These are phyloP conservation scores for Geotria australis DNA, from an alignment of 2,797 vertebrate genomes.

Conservation along the genomic window DNA sequence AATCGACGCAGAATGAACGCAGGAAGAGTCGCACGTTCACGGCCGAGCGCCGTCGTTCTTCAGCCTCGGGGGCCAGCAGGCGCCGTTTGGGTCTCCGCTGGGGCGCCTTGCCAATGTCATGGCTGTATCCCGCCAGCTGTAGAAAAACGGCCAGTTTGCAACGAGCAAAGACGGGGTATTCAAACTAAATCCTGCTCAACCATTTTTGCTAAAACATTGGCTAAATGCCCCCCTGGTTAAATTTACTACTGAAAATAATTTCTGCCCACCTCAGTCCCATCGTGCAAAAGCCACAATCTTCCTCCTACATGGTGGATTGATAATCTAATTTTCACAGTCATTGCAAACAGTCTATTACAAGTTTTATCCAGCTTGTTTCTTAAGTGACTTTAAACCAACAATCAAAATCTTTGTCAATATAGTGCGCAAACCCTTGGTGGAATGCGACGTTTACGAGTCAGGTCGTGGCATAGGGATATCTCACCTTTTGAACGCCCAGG, in stretches of 20 bases:
- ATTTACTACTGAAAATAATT: too few species aligned
- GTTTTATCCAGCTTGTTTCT: too few species aligned
- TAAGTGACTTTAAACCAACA: too few species aligned
- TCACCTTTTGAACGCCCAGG: constrained; percentile 51
- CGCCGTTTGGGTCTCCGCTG: constrained; percentile 32
- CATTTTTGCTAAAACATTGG: neutral
- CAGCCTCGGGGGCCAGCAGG: constrained; percentile 16
- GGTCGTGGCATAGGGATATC: constrained; percentile 3
- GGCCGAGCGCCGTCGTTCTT: constrained; percentile 30
- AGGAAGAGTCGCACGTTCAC: constrained; percentile 67
- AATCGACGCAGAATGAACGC: constrained; percentile 49
- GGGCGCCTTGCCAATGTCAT: constrained; percentile 40
- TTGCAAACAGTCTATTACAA: too few species aligned
- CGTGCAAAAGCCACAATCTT: too few species aligned
- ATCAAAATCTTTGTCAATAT: too few species aligned
- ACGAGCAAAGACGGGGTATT: neutral
- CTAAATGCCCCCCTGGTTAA: too few species aligned
- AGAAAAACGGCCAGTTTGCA: neutral
- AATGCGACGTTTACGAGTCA: too few species aligned
- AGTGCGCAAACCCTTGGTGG: too few species aligned
- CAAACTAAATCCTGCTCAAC: neutral
- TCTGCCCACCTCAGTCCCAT: too few species aligned
- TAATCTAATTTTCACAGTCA: too few species aligned
- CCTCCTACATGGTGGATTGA: too few species aligned
- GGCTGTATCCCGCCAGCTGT: constrained; percentile 53